A percentile compares a stretch with the other conserved stretches of the same genome.
These are phyloP conservation scores for Meles meles DNA, from an alignment of 2,113 vertebrate species.

Conservation along the genomic window DNA sequence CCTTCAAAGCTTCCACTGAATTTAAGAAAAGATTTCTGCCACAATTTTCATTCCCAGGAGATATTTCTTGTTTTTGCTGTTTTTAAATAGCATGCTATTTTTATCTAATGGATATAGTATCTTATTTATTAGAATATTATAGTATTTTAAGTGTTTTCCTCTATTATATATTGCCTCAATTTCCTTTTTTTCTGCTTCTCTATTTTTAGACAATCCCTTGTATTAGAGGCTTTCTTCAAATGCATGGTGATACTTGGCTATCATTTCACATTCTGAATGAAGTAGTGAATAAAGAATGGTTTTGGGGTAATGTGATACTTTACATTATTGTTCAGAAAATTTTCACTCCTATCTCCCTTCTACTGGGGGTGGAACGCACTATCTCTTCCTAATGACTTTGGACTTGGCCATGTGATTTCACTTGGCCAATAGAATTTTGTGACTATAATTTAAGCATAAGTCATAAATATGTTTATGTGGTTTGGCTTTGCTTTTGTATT, in stretches of 20 bases:
- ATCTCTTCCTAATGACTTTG: not conserved
- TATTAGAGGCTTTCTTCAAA: not conserved
- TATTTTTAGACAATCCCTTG: not conserved
- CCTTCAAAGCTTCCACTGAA: not conserved
- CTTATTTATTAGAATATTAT: not conserved
- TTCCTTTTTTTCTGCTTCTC: not conserved
- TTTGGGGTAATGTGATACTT: not conserved
- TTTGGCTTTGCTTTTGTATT: not conserved
- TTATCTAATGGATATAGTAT: not conserved
- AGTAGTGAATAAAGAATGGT: not conserved
- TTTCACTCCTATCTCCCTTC: not conserved
- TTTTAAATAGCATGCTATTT: not conserved
- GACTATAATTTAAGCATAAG: not conserved
- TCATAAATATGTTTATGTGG: not conserved
- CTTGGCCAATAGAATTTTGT: not conserved
- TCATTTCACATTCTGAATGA: not conserved
- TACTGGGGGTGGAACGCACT: not conserved
- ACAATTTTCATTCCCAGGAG: not conserved
- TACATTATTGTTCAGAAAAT: not conserved
- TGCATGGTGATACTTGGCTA: not conserved
- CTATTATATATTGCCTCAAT: not conserved
- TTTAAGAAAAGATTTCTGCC: not conserved
- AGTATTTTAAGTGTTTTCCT: not conserved
- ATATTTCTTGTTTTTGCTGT: not conserved
- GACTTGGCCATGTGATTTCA: not conserved